These are phyloP conservation scores for Brachirus orientalis DNA, from an alignment of 2,113 vertebrate species.

Conservation along the genomic window DNA sequence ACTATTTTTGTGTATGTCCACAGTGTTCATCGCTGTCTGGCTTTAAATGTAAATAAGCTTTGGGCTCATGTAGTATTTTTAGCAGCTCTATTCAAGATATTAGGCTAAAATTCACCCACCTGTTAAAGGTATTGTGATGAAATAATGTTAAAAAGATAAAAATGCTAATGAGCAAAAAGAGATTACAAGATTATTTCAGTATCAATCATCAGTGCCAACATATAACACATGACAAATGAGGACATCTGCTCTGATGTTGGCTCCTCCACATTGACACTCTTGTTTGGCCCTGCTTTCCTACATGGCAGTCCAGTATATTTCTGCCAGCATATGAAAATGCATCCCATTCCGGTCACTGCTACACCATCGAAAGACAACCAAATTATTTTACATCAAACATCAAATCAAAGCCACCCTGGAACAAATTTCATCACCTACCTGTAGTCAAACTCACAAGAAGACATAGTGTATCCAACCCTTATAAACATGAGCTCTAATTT, in stretches of 20 bases:
- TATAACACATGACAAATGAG: constrained; percentile 61
- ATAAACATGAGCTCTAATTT: constrained; percentile 23
- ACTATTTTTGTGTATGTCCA: too few relatives aligned
- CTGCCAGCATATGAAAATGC: constrained; percentile 2
- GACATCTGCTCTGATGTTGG: constrained; percentile 57
- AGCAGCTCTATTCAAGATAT: too few relatives aligned
- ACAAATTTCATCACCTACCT: constrained; percentile 15
- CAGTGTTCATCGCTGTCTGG: too few relatives aligned
- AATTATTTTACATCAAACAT: constrained; percentile 4
- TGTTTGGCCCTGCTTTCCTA: constrained; percentile 37
- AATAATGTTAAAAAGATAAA: constrained; percentile 38
- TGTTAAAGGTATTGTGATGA: background rate
- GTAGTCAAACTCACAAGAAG: constrained; percentile 30
- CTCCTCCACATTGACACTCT: constrained; percentile 27
- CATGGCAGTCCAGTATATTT: constrained; percentile 11
- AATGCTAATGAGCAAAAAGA: constrained; percentile 60
- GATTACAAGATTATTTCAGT: constrained; percentile 58
- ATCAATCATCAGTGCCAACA: constrained; percentile 47
- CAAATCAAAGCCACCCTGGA: constrained; percentile 22
- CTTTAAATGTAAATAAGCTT: too few relatives aligned
- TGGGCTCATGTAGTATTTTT: too few relatives aligned
- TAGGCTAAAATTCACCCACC: too few relatives aligned
- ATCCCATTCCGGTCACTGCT: background rate
- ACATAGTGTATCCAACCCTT: constrained; percentile 31
- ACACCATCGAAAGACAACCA: constrained; percentile 3